phyloP scores from a whole-genome alignment of 2,888 invertebrate genomes.

The Eristalis intricaria region DNA sequence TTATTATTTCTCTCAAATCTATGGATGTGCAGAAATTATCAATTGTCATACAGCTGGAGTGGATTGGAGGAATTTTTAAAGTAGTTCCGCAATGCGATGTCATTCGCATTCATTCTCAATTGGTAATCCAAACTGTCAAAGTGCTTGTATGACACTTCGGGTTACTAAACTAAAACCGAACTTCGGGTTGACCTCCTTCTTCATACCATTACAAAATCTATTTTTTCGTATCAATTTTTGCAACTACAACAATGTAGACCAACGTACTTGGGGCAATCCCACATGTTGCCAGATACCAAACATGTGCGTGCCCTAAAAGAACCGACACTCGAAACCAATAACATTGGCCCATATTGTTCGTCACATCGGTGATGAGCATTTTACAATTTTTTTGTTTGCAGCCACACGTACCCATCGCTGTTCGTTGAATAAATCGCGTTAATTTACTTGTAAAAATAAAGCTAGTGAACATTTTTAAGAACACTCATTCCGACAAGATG shows the following conservation, averaged over 20 bases:
- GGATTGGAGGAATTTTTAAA: background rate
- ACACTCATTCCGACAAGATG: slow-evolving; percentile 7
- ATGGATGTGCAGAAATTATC: background rate
- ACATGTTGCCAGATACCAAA: background rate
- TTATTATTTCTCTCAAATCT: background rate
- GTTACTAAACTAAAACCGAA: no score
- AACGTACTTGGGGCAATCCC: background rate
- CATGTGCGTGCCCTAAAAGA: slow-evolving; percentile 3
- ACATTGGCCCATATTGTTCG: slow-evolving; percentile 47
- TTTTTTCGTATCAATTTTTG: background rate
- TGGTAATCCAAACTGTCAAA: no score
- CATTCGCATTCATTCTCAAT: no score
- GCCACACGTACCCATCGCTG: background rate
- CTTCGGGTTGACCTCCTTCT: no score
- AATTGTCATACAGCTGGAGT: background rate
- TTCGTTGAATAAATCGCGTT: background rate
- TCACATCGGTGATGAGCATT: background rate
- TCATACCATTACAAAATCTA: background rate
- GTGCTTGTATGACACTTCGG: no score
- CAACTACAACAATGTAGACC: background rate
- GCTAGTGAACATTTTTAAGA: slow-evolving; percentile 9
- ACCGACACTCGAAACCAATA: slow-evolving; percentile 26
- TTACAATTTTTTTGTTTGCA: slow-evolving; percentile 3
- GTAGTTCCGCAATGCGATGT: no score
- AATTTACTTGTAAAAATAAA: background rate